Evolutionary conservation across 1,140 invertebrate species (phyloP).

Genomic region (Drosophila bifasciata): DNA sequence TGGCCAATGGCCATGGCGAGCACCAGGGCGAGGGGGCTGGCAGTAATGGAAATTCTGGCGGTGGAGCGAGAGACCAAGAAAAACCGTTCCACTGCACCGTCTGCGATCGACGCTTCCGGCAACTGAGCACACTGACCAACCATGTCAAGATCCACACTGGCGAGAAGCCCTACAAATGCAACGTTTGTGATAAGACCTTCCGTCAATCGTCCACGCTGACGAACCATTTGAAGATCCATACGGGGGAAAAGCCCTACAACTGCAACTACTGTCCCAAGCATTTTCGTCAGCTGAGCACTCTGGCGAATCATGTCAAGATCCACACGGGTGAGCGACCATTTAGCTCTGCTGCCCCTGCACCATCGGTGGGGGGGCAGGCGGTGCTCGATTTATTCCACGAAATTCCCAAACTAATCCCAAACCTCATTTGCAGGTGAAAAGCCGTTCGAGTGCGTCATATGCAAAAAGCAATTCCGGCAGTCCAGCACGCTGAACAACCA

Average conservation of each 20-base stretch:
- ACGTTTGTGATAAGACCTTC: constrained; percentile 83
- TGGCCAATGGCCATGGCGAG: constrained; percentile 73
- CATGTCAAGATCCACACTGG: constrained; percentile 84
- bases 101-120: constrained; percentile 82
- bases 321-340: constrained; percentile 72
- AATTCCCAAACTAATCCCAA: constrained; percentile 21
- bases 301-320: constrained; percentile 83
- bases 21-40: constrained; percentile 52
- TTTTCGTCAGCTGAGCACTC: constrained; percentile 82
- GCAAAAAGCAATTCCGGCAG: constrained; percentile 84
- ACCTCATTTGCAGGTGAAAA: constrained; percentile 77
- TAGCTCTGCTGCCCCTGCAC: no score
- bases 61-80: constrained; percentile 62
- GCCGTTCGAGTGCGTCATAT: constrained; percentile 84
- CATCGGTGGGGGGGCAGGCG: not conserved
- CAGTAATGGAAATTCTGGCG: constrained; percentile 17
- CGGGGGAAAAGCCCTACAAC: constrained; percentile 83
- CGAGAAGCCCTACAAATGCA: constrained; percentile 84
- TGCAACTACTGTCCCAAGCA: constrained; percentile 83
- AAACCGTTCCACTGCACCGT: constrained; percentile 83
- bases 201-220: constrained; percentile 83
- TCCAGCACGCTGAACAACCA: constrained; percentile 84
- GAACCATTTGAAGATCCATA: constrained; percentile 84
- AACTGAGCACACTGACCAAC: constrained; percentile 83
- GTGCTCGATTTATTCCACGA: not conserved